Percentiles rank a stretch among this genome's conserved stretches.
Conservation (phyloP, 1,140 invertebrate genomes). For the Drosophila tsacasi region DNA sequence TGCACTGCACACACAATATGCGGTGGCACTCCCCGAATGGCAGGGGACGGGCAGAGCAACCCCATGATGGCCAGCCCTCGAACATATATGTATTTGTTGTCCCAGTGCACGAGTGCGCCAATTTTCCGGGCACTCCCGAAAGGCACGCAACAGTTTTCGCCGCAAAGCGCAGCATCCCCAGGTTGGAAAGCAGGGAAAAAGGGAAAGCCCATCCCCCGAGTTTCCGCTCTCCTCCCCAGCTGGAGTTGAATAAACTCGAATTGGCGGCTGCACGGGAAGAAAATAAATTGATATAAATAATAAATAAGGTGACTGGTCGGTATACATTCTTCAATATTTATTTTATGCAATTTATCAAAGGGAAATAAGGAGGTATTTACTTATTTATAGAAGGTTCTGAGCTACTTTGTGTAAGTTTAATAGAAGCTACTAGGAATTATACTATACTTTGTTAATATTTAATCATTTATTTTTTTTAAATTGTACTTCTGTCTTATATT, state of each 20-base stretch:
- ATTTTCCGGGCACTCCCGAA: constrained; percentile 57
- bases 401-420: background rate
- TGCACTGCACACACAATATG: constrained; percentile 29
- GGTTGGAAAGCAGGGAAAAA: constrained; percentile 1
- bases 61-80: constrained; percentile 11
- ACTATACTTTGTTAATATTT: no score
- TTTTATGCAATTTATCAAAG: background rate
- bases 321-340: background rate
- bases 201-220: constrained; percentile 29
- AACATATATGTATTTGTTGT: constrained; percentile 38
- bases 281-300: constrained; percentile 19
- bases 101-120: constrained; percentile 75
- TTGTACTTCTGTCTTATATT: no score
- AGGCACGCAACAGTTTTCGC: constrained; percentile 77
- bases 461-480: no score
- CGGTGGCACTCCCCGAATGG: constrained; percentile 50
- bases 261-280: constrained; percentile 14
- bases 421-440: no score
- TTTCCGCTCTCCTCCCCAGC: constrained; percentile 3
- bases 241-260: constrained; percentile 72
- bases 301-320: background rate
- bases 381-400: background rate
- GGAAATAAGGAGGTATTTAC: no score
- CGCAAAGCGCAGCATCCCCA: constrained; percentile 59
- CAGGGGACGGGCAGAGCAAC: constrained; percentile 13